A percentile compares a stretch with the other conserved stretches of the same genome.
Evolutionary conservation across 2,113 vertebrate genomes (phyloP).

Genomic region (Podarcis raffonei): DNA sequence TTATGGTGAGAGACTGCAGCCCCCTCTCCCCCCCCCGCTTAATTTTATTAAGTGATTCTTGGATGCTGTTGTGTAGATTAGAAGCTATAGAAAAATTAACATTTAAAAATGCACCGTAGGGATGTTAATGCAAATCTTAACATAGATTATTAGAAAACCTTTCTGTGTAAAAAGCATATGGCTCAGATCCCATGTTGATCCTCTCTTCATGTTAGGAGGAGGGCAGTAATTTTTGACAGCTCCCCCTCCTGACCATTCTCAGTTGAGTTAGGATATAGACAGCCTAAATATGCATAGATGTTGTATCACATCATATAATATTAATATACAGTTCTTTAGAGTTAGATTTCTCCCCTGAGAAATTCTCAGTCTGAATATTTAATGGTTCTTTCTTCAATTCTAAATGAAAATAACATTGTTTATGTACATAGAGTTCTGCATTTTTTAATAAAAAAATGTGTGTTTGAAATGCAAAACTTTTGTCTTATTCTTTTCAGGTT

Average conservation of each 20-base stretch:
- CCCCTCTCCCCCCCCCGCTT: neutral
- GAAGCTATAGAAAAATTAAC: neutral
- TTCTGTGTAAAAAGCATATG: neutral
- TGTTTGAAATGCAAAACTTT: neutral
- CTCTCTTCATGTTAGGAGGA: neutral
- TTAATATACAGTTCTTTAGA: neutral
- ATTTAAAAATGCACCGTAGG: neutral
- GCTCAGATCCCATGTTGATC: neutral
- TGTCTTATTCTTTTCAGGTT: slow-evolving; percentile 71
- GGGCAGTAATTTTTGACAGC: neutral
- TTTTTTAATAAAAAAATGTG: neutral
- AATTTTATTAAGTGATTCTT: slow-evolving; percentile 3
- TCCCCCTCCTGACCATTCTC: too few relatives aligned
- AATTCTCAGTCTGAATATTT: neutral
- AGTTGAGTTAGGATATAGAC: too few relatives aligned
- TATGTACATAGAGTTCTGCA: neutral
- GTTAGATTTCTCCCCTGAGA: neutral
- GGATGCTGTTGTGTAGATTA: neutral
- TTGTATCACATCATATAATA: neutral
- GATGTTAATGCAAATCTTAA: neutral
- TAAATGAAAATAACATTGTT: neutral
- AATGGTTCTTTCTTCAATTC: neutral
- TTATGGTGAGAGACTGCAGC: slow-evolving; percentile 83
- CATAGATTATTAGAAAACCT: neutral
- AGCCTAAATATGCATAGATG: too few relatives aligned